Percentiles rank a stretch among this genome's conserved stretches.
Evolutionary conservation across 2,113 vertebrate genomes (phyloP).

Genomic region (Thunnus thynnus): DNA sequence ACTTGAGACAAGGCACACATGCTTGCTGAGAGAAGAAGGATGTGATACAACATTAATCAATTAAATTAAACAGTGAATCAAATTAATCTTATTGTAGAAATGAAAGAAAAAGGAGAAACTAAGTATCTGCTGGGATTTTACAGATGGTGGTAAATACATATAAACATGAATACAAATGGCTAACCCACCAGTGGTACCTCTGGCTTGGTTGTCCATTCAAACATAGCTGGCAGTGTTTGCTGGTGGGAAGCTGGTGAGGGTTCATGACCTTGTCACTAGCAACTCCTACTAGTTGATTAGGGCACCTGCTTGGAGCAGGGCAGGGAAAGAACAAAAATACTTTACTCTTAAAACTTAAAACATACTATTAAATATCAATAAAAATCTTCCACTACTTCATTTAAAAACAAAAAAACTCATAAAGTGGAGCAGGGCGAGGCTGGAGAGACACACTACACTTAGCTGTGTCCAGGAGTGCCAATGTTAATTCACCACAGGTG

Average conservation of each 20-base stretch:
- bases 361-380: not conserved
- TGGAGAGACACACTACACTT: slow-evolving; percentile 4
- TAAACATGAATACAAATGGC: not conserved
- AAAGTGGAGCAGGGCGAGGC: not conserved
- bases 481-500: not conserved
- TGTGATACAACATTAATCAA: no score
- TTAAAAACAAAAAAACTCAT: slow-evolving; percentile 16
- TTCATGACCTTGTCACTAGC: not conserved
- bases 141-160: no score
- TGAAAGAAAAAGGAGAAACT: no score
- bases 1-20: no score
- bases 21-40: no score
- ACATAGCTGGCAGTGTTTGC: not conserved
- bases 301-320: not conserved
- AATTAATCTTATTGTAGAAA: no score
- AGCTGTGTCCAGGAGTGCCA: not conserved
- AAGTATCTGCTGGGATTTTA: no score
- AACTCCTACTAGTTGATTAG: not conserved
- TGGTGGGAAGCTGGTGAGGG: not conserved
- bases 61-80: no score
- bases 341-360: not conserved
- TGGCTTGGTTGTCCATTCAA: not conserved
- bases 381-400: not conserved
- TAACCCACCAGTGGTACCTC: no score
- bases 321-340: not conserved